Base-by-base conservation (phyloP, 2,888 invertebrate species). In the Isoperla grammatica region DNA sequence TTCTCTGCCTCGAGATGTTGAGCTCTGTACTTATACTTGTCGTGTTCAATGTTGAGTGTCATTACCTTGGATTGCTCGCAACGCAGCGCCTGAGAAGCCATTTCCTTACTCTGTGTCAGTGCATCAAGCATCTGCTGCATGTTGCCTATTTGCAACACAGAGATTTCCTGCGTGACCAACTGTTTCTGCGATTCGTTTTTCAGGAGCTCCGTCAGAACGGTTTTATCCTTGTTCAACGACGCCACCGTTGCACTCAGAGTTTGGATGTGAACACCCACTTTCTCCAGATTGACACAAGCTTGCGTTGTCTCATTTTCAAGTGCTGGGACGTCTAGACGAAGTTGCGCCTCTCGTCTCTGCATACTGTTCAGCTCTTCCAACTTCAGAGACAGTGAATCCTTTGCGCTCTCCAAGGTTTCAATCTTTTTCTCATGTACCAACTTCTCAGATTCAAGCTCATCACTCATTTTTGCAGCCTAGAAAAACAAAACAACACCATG, bases 121-220 rank as follows among this genome's bases (percentile, higher is more conserved):
- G 55, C 62, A 17, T 58, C 60, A 20, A 63, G 35, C 60, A 60
- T 63, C 13, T 60, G 60, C 35, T 57, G 56, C 57, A 61, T 35
- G 29, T 54, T 57, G 29, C 57, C 61, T 6, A 61, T 39, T 29
- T 63, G 61, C 20, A 20, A 23, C n/a, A n/a, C n/a, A 8, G 29
- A 29, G 4, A 29, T 8, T 29, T 29, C 29, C 5, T 29, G 4
- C 4, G 29, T 6, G 4, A 29, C 29, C 29, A 29, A 29, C 56
- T 48, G 3, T 23, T 15, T 19, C 15, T 19, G 15, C 5, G 17
- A 45, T 19, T 45, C 45, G 5, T 8, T 19, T 17, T 17, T 45
- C 17, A 45, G 11, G 15, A 45, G 19, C 19, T 13, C 17, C 5
- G 11, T 53, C 37, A 15, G 37, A 15, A 19, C 39, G 17, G 20